Percentiles rank a stretch among this genome's conserved stretches.
These are phyloP conservation scores for Volucella zonaria DNA, from an alignment of 2,888 invertebrate species.

Conservation along the genomic window DNA sequence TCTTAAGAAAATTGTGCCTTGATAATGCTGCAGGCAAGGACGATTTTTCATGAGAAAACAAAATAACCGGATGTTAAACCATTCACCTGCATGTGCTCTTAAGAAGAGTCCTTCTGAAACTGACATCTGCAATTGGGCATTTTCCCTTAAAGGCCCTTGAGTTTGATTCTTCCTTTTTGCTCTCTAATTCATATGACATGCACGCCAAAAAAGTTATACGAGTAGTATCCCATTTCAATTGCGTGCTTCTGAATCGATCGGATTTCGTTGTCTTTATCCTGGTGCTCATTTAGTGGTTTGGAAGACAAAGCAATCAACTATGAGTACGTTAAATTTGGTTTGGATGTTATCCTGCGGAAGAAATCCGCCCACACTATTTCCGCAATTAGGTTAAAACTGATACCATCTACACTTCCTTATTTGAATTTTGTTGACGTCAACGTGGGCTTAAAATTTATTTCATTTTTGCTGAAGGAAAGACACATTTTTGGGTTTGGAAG, in stretches of 20 bases:
- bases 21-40: background rate
- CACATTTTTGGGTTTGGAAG: background rate
- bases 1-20: background rate
- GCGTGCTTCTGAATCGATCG: too few relatives aligned
- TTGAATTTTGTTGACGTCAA: background rate
- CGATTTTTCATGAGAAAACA: background rate
- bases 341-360: background rate
- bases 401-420: slow-evolving; percentile 2
- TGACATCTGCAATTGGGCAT: too few relatives aligned
- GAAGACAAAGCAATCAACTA: too few relatives aligned
- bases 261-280: too few relatives aligned
- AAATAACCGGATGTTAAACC: background rate
- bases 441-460: background rate
- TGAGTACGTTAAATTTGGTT: slow-evolving; percentile 2
- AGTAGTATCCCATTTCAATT: too few relatives aligned
- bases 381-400: background rate
- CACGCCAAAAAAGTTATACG: too few relatives aligned
- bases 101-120: too few relatives aligned
- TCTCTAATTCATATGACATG: too few relatives aligned
- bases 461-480: background rate
- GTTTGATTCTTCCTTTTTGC: too few relatives aligned
- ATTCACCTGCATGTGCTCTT: too few relatives aligned
- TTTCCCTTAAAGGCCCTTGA: too few relatives aligned
- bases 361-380: background rate
- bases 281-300: too few relatives aligned